Evolutionary conservation across 2,888 invertebrate species (phyloP), one percentile per base, ranked within the genome.

Genomic region (Lucinisca nassula): DNA sequence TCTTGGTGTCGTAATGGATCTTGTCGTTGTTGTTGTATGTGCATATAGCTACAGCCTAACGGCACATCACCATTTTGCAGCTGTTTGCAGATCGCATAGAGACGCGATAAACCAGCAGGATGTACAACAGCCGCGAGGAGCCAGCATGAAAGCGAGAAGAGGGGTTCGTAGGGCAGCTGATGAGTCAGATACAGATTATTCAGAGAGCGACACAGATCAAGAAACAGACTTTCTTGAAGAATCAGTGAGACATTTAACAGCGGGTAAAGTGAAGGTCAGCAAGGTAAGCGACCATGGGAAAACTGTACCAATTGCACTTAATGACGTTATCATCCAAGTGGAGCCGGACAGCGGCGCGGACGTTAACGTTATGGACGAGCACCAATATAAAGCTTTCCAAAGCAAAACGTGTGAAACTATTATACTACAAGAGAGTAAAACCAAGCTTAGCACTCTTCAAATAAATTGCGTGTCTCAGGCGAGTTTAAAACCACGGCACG

Each of bases 61-160:
- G n/a, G n/a, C n/a, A n/a, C n/a, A n/a, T n/a, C n/a, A 80, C 27
- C 81, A 81, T 30, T 81, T 74, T 61, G 81, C 75, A 21, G 45
- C n/a, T 4, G 74, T 81, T 21, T 81, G 81, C 49, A 55, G 67
- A 67, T 67, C 30, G 27, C 4, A 8, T 30, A 67, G 67, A 27
- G 35, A 32, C 27, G n/a, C n/a, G n/a, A n/a, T n/a, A n/a, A n/a
- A n/a, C n/a, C 14, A 14, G 21, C 27, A 58, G 21, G 27, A n/a
- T 24, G 27, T 6, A 58, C 8, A 58, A 6, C 27, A 58, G 8
- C 21, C 24, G 27, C 35, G 67, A 67, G 30, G n/a, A 67, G 12
- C 12, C 12, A 4, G 30, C 6, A 27, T 17, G 24, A 67, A 12
- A 30, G 30, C 35, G 14, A 67, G 27, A n/a, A 35, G 35, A 67